phyloP scores from a whole-genome alignment of 2,888 invertebrate species.

The Agriotes lineatus region DNA sequence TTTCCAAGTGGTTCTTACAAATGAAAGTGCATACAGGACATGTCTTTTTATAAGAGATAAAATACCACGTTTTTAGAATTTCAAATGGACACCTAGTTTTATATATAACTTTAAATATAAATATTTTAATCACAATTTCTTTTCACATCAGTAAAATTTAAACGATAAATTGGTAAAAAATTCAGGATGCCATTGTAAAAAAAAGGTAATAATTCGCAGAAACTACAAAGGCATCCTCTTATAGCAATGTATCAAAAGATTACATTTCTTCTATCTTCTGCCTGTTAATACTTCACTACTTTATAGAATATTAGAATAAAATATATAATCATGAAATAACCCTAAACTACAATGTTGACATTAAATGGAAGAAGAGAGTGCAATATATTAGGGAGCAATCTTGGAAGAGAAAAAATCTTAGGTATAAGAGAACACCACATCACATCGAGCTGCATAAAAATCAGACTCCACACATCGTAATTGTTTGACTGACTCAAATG shows the following conservation, averaged over 20 bases:
- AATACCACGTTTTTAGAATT: conserved; percentile 6
- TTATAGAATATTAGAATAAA: not conserved
- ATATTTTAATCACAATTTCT: conserved; percentile 18
- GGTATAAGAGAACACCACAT: not conserved
- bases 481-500: not conserved
- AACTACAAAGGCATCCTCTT: not conserved
- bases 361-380: conserved; percentile 17
- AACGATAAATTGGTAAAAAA: not conserved
- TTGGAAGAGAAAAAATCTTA: conserved; percentile 7
- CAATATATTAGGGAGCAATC: conserved; percentile 7
- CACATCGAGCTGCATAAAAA: conserved; percentile 17
- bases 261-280: not conserved
- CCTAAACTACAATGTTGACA: not conserved
- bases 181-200: not conserved
- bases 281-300: conserved; percentile 4
- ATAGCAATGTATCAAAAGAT: not conserved
- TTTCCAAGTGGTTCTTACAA: too few species aligned
- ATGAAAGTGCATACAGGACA: too few species aligned
- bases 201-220: not conserved
- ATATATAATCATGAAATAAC: not conserved
- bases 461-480: conserved; percentile 9
- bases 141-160: conserved; percentile 3
- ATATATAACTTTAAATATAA: conserved; percentile 17
- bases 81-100: conserved; percentile 4
- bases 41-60: too few species aligned